Percentiles rank a stretch among this genome's conserved stretches.
Conservation (phyloP, 1,140 invertebrate genomes). For the Gryllus bimaculatus region DNA sequence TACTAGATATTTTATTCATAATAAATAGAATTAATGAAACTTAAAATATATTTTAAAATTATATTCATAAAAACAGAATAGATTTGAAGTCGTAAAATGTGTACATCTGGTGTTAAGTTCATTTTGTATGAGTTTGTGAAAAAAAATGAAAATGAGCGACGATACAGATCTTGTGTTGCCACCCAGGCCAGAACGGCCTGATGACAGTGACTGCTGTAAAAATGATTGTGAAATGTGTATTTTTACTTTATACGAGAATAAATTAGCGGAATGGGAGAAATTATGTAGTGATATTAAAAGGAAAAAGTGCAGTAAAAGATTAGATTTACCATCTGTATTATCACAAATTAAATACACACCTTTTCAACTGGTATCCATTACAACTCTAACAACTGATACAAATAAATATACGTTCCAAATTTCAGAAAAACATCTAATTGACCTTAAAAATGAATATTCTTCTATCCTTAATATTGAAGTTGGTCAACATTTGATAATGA, state of each 20-base stretch:
- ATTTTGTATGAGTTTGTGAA: background rate
- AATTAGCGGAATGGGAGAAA: constrained; percentile 42
- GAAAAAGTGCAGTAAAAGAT: too few species aligned
- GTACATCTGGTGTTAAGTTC: background rate
- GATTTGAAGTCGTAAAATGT: background rate
- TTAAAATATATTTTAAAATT: background rate
- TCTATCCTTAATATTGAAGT: constrained; percentile 34
- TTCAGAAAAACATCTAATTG: constrained; percentile 26
- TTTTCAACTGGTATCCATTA: constrained; percentile 41
- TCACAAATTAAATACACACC: constrained; percentile 40
- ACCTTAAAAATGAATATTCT: constrained; percentile 27
- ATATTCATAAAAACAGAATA: background rate
- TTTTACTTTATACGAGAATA: constrained; percentile 55
- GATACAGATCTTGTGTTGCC: background rate
- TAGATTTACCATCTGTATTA: constrained; percentile 27
- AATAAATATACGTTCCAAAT: constrained; percentile 32
- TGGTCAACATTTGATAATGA: constrained; percentile 47
- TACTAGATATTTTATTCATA: background rate
- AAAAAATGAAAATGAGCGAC: background rate
- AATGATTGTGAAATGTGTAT: constrained; percentile 61
- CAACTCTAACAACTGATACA: constrained; percentile 31
- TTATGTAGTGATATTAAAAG: constrained; percentile 31
- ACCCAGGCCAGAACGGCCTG: background rate
- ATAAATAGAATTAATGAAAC: constrained; percentile 1
- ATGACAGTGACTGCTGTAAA: constrained; percentile 56